These are phyloP conservation scores for Caiman crocodilus DNA, from an alignment of 2,797 vertebrate species.

Conservation along the genomic window DNA sequence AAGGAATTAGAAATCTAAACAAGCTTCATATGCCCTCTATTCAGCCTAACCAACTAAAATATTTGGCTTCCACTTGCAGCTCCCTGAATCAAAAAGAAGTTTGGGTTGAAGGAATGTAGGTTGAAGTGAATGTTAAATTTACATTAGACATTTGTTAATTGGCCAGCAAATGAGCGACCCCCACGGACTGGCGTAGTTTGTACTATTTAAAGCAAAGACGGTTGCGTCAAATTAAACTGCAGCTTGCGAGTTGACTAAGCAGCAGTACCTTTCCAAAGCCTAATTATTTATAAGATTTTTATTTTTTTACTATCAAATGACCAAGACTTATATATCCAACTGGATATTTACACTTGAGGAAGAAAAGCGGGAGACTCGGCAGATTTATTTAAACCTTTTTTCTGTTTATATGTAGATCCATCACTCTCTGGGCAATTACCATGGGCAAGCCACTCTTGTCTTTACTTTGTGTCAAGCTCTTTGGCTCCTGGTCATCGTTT, in stretches of 20 bases:
- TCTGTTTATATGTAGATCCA: not conserved
- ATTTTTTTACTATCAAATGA: slow-evolving; percentile 25
- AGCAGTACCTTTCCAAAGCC: slow-evolving; percentile 38
- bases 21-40: slow-evolving; percentile 56
- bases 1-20: slow-evolving; percentile 70
- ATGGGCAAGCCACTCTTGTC: not conserved
- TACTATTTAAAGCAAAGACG: slow-evolving; percentile 44
- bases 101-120: slow-evolving; percentile 63
- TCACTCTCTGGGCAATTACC: not conserved
- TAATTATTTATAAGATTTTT: slow-evolving; percentile 52
- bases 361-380: not conserved
- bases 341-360: slow-evolving; percentile 34
- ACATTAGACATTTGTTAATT: slow-evolving; percentile 69
- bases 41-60: slow-evolving; percentile 64
- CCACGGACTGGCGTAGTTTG: not conserved
- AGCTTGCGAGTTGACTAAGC: slow-evolving; percentile 40
- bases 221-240: slow-evolving; percentile 33
- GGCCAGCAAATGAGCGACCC: slow-evolving; percentile 58
- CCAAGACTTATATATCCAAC: not conserved
- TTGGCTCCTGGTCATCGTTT: not conserved
- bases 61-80: slow-evolving; percentile 72
- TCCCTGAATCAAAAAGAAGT: slow-evolving; percentile 61
- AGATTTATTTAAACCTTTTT: slow-evolving; percentile 64
- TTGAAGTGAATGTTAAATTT: slow-evolving; percentile 60
- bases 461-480: not conserved